Evolutionary conservation across 2,113 vertebrate genomes (phyloP), one percentile per base, ranked within the genome.

Genomic region (Hemicordylus capensis): DNA sequence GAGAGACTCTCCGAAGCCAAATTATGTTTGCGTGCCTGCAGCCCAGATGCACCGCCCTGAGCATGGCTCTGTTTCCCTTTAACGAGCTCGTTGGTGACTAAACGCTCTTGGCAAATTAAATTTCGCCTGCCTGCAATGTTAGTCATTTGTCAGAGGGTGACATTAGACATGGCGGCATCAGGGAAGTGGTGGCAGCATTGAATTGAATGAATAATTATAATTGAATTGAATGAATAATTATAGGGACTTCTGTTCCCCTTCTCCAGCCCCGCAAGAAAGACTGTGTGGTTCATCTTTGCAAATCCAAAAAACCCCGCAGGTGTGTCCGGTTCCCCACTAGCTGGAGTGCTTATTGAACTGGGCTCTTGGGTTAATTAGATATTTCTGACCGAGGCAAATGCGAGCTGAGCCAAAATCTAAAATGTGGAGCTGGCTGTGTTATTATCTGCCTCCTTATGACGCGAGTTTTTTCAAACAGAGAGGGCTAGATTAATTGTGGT

Each of bases 21-120:
- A 1, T n/a, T 4, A 7, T 34, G 64, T 31, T 1, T 6, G 66
- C 67, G 15, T 6, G 8, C 34, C 7, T 34, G 6, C 63, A 9
- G 4, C 4, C 14, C 19, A 39, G 20, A 42, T 34, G 20, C 66
- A 28, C 2, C 31, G 37, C 2, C 8, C 54, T 26, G 76, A 37
- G 76, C 7, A 28, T 12, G 39, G n/a, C 12, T 24, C 63, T 28
- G 46, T 59, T 67, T 31, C 48, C 51, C 26, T 15, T 5, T 48
- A 37, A 39, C 39, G 24, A 81, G 70, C 70, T 66, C 10, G 7
- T 64, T 22, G 63, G 37, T 77, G 83, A 77, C 63, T 69, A 77
- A 84, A 34, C 17, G 83, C 44, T 77, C 20, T 82, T 77, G 74
- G 80, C 42, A 76, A 77, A 87, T 77, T 61, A 48, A 24, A 48